Evolutionary conservation across 2,113 vertebrate genomes (phyloP).

Genomic region (Erythrocebus patas): DNA sequence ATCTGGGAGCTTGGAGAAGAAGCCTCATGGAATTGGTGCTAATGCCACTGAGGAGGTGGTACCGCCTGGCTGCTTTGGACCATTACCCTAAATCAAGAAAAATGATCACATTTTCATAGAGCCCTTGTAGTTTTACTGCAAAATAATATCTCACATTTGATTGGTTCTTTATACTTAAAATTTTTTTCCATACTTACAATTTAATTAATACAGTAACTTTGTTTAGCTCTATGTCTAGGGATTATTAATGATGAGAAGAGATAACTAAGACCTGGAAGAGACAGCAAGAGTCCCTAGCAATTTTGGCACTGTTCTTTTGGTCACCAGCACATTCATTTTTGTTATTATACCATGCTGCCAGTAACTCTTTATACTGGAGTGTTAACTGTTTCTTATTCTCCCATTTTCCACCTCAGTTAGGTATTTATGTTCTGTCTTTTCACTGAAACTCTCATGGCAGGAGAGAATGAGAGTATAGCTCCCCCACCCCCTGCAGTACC

Average conservation of each 20-base stretch:
- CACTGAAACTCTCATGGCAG: background rate
- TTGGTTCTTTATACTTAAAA: constrained; percentile 7
- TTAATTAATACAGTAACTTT: background rate
- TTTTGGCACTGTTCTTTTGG: background rate
- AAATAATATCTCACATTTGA: background rate
- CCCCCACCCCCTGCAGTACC: background rate
- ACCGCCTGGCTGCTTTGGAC: background rate
- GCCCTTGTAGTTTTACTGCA: background rate
- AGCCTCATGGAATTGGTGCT: background rate
- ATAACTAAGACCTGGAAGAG: background rate
- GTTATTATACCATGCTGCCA: background rate
- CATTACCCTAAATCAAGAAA: background rate
- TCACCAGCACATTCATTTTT: background rate
- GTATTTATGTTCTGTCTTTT: constrained; percentile 22
- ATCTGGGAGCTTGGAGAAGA: background rate
- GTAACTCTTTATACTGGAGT: background rate
- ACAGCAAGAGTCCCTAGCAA: background rate
- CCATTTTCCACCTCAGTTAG: background rate
- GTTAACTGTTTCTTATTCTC: background rate
- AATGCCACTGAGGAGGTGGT: background rate
- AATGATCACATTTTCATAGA: background rate
- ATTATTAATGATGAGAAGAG: constrained; percentile 12
- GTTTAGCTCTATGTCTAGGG: background rate
- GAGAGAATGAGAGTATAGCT: background rate
- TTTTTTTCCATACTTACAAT: background rate